Evolutionary conservation across 2,113 vertebrate species (phyloP).

Genomic region (Ursus arctos): DNA sequence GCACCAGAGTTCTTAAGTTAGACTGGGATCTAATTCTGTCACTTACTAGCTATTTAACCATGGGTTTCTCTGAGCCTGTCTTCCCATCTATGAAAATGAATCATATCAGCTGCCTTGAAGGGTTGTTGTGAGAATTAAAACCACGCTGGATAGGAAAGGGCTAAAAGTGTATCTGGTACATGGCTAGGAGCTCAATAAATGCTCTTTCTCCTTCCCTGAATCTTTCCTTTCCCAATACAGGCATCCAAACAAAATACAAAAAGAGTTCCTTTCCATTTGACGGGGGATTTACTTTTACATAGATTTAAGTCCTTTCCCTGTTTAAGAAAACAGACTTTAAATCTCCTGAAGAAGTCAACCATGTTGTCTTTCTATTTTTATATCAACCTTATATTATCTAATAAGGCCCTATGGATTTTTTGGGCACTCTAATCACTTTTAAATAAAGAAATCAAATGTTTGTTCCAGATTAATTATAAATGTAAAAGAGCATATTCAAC

Average conservation of each 20-base stretch:
- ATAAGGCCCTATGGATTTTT: background rate
- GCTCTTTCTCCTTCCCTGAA: background rate
- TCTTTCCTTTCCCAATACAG: background rate
- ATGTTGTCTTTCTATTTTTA: background rate
- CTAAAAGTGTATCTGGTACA: background rate
- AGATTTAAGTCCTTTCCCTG: background rate
- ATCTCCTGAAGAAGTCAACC: background rate
- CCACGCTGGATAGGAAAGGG: background rate
- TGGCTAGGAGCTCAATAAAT: background rate
- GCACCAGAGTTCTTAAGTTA: background rate
- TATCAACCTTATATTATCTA: background rate
- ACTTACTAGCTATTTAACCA: background rate
- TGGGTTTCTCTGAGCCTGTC: background rate
- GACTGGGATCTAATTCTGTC: background rate
- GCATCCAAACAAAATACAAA: background rate
- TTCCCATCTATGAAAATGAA: background rate
- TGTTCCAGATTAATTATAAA: constrained; percentile 11
- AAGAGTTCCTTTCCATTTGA: background rate
- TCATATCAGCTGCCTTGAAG: background rate
- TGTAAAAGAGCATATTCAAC: background rate
- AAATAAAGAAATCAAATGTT: constrained; percentile 53
- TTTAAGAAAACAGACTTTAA: background rate
- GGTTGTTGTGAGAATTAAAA: background rate
- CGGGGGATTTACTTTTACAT: background rate
- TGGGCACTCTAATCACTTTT: background rate